Percentiles rank a stretch among this genome's conserved stretches.
These are phyloP conservation scores for Galleria mellonella DNA, from an alignment of 1,140 invertebrate genomes.

Conservation along the genomic window DNA sequence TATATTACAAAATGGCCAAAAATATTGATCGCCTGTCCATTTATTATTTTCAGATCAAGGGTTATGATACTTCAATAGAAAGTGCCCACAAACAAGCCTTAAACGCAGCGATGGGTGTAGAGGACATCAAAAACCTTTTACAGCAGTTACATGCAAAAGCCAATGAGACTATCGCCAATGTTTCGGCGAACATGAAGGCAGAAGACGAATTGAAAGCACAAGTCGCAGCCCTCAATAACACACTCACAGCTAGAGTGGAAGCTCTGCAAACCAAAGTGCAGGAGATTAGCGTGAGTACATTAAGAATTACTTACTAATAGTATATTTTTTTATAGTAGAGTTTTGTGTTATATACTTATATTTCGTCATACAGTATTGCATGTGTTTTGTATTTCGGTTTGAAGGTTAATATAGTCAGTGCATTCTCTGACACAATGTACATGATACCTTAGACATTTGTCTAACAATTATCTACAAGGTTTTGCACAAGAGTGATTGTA, in stretches of 20 bases:
- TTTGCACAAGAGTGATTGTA: too few relatives aligned
- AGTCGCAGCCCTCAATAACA: conserved; percentile 31
- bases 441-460: too few relatives aligned
- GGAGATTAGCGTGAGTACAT: conserved; percentile 37
- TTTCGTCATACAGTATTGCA: too few relatives aligned
- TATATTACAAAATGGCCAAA: too few relatives aligned
- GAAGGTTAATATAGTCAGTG: too few relatives aligned
- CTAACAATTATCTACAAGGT: too few relatives aligned
- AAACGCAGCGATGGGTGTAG: conserved; percentile 42
- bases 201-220: conserved; percentile 35
- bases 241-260: conserved; percentile 35
- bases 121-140: conserved; percentile 41
- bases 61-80: conserved; percentile 44
- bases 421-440: too few relatives aligned
- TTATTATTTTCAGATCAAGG: conserved; percentile 41
- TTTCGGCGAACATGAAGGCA: conserved; percentile 29
- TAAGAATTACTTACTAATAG: too few relatives aligned
- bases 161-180: conserved; percentile 53
- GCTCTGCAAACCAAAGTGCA: conserved; percentile 42
- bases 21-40: too few relatives aligned
- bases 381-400: too few relatives aligned
- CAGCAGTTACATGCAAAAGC: conserved; percentile 41
- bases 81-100: conserved; percentile 46
- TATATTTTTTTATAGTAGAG: too few relatives aligned
- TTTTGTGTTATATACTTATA: too few relatives aligned